Evolutionary conservation across 2,888 invertebrate genomes (phyloP), one percentile per base, ranked within the genome.

Genomic region (Suillia variegata): DNA sequence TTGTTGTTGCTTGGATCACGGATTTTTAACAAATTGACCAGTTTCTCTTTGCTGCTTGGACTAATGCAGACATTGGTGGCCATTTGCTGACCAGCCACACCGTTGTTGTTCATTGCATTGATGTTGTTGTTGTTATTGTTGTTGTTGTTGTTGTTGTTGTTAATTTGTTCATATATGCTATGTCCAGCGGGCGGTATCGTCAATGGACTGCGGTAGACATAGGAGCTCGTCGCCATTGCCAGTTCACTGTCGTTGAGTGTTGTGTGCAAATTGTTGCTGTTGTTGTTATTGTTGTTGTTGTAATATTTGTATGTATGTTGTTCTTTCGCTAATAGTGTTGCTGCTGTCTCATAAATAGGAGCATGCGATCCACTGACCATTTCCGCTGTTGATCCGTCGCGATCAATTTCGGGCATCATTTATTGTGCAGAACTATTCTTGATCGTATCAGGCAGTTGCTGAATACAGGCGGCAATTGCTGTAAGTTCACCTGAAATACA

Each of bases 331-430:
- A 73, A 62, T 47, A 67, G 49, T 31, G 69, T 65, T 22, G 69
- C 63, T 49, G 69, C 67, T 21, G 70, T 68, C 49, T 74, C 79
- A 61, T 76, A 79, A 51, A 73, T 71, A 8, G 79, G 79, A 54
- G 76, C 76, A 61, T 70, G 70, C 64, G 75, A 74, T 63, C 78
- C 79, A 65, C 79, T 80, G 50, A 79, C 76, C 74, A 80, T 78
- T 71, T 80, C 81, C 62, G 79, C 71, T 67, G 69, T 73, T 54
- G 73, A 66, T n/a, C n/a, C n/a, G 61, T 81, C 80, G 64, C 76
- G 77, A 71, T 80, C 81, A 71, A 80, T 76, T 78, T 81, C 80
- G 73, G 80, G 81, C 81, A 81, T 81, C 78, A 80, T 80, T 78
- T 77, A 78, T 59, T 45, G 31, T 1, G 2, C 22, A 33, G 2